Evolutionary conservation across 2,113 vertebrate species (phyloP), one percentile per base, ranked within the genome.

Genomic region (Spilogale gracilis): DNA sequence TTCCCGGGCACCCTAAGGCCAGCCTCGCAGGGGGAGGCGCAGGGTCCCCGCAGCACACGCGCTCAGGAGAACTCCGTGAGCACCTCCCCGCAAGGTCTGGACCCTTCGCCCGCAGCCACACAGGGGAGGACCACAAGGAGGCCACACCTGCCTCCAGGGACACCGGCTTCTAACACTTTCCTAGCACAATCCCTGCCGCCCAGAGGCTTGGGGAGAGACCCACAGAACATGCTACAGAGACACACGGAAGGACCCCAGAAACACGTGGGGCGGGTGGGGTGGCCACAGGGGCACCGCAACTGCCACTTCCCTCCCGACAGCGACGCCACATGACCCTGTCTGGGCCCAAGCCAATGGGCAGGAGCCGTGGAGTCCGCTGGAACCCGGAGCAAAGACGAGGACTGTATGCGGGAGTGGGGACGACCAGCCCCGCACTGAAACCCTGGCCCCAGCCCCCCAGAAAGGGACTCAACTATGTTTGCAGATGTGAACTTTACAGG

Each of bases 151-250:
- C 16, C 74, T 61, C 27, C 20, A 73, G 52, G 17, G 30, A 50
- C 88, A 25, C 63, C 43, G 38, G 54, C 87, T 21, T n/a, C 17
- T 30, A 32, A 14, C 17, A 18, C 13, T 13, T 4, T 13, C 12
- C 71, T 16, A 20, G 3, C 61, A n/a, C 27, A n/a, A 38, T 58
- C 27, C n/a, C 52, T 14, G 73, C 83, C 4, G 14, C 50, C 6
- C 3, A 1, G 1, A 0, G 6, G 30, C n/a, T 67, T 0, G 6
- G 38, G 50, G n/a, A 2, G 9, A 38, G 38, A 38, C 11, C 8
- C 0, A 6, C 74, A 27, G 38, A 32, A 25, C n/a, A 1, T 0
- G 0, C 3, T 1, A 63, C 63, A 45, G 45, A 43, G 14, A 87
- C 48, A 5, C 9, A 6, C 1, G 10, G 65, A 27, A 50, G 0